phyloP scores from a whole-genome alignment of 2,113 vertebrate species.

The Otolemur garnettii region DNA sequence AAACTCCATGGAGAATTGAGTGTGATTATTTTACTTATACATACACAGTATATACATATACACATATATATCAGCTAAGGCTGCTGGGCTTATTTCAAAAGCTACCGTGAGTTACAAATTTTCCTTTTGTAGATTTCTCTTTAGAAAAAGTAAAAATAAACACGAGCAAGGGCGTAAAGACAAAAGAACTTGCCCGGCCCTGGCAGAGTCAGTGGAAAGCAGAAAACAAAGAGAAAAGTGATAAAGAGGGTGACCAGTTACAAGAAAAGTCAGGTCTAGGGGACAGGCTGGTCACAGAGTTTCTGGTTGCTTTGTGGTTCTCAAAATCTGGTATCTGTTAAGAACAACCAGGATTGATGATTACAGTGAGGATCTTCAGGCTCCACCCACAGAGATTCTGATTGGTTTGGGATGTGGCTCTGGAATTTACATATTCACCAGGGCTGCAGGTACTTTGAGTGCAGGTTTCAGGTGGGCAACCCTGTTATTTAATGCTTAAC shows the following conservation, averaged over 20 bases:
- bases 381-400: not conserved
- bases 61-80: not conserved
- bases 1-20: not conserved
- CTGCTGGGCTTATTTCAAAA: not conserved
- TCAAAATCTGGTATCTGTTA: not conserved
- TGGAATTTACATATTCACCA: not conserved
- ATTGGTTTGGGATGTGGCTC: rapidly evolving
- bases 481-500: not conserved
- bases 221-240: not conserved
- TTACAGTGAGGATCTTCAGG: not conserved
- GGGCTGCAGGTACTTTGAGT: not conserved
- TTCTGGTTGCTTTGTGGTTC: not conserved
- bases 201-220: not conserved
- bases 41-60: too few relatives aligned
- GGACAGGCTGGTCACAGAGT: not conserved
- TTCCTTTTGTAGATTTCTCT: slow-evolving; percentile 21
- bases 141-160: slow-evolving; percentile 3
- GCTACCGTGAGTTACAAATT: not conserved
- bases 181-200: not conserved
- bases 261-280: not conserved
- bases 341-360: not conserved
- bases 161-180: not conserved
- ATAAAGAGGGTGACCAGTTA: not conserved
- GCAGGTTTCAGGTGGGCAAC: not conserved
- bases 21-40: not conserved